These are phyloP conservation scores for Ailuropoda melanoleuca DNA, from an alignment of 2,113 vertebrate species.

Conservation along the genomic window DNA sequence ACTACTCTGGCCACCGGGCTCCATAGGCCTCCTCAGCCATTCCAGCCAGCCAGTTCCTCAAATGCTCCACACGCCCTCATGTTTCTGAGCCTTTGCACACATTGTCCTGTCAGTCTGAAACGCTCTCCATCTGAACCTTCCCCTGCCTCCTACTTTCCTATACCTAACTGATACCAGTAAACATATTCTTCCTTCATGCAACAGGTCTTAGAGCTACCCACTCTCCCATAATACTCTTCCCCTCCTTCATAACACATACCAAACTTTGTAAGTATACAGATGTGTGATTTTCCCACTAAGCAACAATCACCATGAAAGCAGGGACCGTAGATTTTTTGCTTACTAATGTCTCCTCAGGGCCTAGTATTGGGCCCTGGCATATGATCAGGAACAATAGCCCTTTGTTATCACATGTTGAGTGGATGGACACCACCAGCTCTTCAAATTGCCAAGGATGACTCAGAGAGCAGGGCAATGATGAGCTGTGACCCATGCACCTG, in stretches of 20 bases:
- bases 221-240: not conserved
- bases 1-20: not conserved
- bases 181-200: not conserved
- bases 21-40: not conserved
- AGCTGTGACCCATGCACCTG: not conserved
- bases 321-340: not conserved
- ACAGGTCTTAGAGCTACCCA: not conserved
- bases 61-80: accelerated
- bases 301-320: not conserved
- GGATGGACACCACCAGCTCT: not conserved
- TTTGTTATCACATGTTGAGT: not conserved
- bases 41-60: not conserved
- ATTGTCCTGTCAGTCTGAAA: not conserved
- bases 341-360: not conserved
- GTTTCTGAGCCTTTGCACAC: not conserved
- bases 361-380: not conserved
- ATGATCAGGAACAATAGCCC: not conserved
- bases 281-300: not conserved
- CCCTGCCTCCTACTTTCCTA: not conserved
- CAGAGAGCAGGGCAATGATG: not conserved
- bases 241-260: not conserved
- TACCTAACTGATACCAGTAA: not conserved
- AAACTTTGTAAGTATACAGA: not conserved
- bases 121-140: not conserved
- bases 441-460: not conserved